Evolutionary conservation across 2,888 invertebrate species (phyloP).

Genomic region (Ethmia dodecea): DNA sequence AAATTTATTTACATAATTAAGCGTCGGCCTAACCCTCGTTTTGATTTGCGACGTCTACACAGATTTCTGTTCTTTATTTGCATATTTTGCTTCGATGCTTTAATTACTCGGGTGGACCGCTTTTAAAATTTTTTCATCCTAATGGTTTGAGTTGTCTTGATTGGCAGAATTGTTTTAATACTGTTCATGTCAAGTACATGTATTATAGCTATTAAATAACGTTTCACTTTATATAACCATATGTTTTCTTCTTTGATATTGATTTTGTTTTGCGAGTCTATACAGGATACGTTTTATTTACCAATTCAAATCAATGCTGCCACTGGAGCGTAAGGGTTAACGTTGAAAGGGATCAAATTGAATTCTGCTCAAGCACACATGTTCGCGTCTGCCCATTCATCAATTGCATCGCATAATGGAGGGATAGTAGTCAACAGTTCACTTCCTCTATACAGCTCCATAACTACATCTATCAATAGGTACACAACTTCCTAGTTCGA

Average conservation of each 20-base stretch:
- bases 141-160: no score
- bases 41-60: slow-evolving; percentile 68
- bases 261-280: no score
- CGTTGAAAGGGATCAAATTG: slow-evolving; percentile 67
- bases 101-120: slow-evolving; percentile 36
- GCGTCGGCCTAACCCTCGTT: slow-evolving; percentile 54
- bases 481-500: no score
- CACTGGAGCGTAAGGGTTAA: slow-evolving; percentile 58
- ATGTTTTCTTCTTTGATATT: no score
- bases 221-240: no score
- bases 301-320: slow-evolving; percentile 63
- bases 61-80: slow-evolving; percentile 56
- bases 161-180: no score
- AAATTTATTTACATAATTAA: slow-evolving; percentile 75
- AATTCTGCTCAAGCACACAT: slow-evolving; percentile 64
- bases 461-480: no score
- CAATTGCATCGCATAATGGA: slow-evolving; percentile 63
- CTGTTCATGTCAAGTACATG: no score
- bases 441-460: slow-evolving; percentile 58
- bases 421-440: slow-evolving; percentile 59
- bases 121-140: slow-evolving; percentile 16
- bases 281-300: slow-evolving; percentile 54
- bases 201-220: no score
- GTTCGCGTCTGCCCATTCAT: slow-evolving; percentile 64
- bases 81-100: slow-evolving; percentile 51